Percentiles rank a stretch among this genome's conserved stretches.
Conservation (phyloP, 2,113 vertebrate genomes). For the Corythaeola cristata region DNA sequence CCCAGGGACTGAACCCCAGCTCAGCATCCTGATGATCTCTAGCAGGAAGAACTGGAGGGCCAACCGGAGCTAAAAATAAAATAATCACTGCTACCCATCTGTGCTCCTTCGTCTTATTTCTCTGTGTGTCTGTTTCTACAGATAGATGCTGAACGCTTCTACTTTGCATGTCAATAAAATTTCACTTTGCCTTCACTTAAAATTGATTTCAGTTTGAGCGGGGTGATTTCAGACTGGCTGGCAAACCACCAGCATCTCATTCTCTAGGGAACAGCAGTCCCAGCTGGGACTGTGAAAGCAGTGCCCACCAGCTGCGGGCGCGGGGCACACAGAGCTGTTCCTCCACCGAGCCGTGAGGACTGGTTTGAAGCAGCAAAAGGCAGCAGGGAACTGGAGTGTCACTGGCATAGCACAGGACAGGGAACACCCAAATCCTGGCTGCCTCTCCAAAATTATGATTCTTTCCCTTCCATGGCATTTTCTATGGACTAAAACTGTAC, state of each 20-base stretch:
- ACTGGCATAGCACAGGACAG: not conserved
- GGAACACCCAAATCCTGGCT: not conserved
- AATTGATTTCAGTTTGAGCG: not conserved
- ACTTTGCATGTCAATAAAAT: not conserved
- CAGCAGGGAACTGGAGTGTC: not conserved
- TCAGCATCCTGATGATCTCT: not conserved
- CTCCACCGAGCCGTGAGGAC: not conserved
- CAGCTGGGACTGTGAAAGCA: not conserved
- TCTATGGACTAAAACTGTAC: not conserved
- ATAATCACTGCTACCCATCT: not conserved
- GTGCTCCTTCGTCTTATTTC: not conserved
- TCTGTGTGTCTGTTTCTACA: not conserved
- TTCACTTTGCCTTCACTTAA: conserved; percentile 3
- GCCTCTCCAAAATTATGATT: not conserved
- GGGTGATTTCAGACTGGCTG: not conserved
- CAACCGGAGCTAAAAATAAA: not conserved
- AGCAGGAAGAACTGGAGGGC: not conserved
- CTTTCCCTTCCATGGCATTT: not conserved
- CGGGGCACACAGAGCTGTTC: not conserved
- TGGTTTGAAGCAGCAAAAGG: not conserved
- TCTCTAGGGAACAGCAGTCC: not conserved
- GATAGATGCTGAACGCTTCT: not conserved
- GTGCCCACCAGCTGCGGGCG: not conserved
- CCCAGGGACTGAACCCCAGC: not conserved
- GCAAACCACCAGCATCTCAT: not conserved